Evolutionary conservation across 2,797 vertebrate species (phyloP), one percentile per base, ranked within the genome.

Genomic region (Poecilia gillii): DNA sequence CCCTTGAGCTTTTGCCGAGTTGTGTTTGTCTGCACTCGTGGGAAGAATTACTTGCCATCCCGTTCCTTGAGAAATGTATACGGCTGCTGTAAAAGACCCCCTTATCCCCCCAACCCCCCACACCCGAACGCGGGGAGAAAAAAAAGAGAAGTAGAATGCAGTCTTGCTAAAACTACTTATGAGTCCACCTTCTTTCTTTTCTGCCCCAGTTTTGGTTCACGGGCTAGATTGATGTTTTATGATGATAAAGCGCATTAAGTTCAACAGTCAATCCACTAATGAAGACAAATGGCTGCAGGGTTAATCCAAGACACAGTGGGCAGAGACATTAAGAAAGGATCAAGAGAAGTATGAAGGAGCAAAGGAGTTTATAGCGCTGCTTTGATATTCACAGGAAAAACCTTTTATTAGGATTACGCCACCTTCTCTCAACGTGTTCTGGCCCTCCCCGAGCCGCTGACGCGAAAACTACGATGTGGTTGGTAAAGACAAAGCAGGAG

Each of bases 281-380:
- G 82, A 86, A 86, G 87, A 86, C 14, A 71, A 88, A 84, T 82
- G 62, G 72, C 66, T 75, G 51, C 46, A 84, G 75, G 73, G 73
- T 73, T 45, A 70, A 82, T 78, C 72, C 77, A 81, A 89, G 53
- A 74, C 39, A 77, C 80, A 70, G 64, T 73, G 49, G 80, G 72
- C 18, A 33, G 47, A 78, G 20, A 75, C 75, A 77, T 85, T 82
- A 82, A 84, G 9, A 86, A 81, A 43, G 77, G 81, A 82, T 73
- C 46, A 76, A 80, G 74, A 85, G 62, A 84, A 75, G 33, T 45
- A 84, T n/a, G 3, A 57, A 76, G 75, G 76, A 76, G 82, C 49
- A 79, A 84, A 82, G 85, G 64, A 86, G 39, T 84, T 86, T 75
- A 43, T 81, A 84, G 74, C 23, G 31, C 49, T 45, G 39, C 80